Percentiles rank a stretch among this genome's conserved stretches.
These are phyloP conservation scores for Xiphophorus maculatus DNA, from an alignment of 2,113 vertebrate genomes.

Conservation along the genomic window DNA sequence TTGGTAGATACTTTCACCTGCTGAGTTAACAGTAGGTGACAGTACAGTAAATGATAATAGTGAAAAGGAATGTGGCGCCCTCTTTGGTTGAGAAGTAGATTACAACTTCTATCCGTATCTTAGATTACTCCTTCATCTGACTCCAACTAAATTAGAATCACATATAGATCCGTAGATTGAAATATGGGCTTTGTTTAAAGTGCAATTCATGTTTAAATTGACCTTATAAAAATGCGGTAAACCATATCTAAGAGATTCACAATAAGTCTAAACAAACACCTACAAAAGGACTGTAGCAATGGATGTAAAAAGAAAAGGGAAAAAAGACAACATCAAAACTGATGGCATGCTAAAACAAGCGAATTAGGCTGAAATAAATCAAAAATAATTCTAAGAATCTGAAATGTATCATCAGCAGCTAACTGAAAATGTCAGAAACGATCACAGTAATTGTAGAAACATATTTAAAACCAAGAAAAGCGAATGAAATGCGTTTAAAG, in stretches of 20 bases:
- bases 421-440: not conserved
- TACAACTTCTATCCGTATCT: not conserved
- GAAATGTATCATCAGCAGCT: not conserved
- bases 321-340: not conserved
- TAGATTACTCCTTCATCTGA: too few relatives aligned
- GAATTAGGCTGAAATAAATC: not conserved
- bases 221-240: too few relatives aligned
- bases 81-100: not conserved
- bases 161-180: too few relatives aligned
- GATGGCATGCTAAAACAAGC: not conserved
- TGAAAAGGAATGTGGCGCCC: not conserved
- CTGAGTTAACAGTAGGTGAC: not conserved
- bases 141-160: too few relatives aligned
- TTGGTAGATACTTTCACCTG: too few relatives aligned
- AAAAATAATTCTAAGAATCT: not conserved
- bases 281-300: too few relatives aligned
- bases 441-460: not conserved
- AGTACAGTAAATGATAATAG: too few relatives aligned
- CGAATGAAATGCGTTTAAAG: not conserved
- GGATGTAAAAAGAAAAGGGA: not conserved
- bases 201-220: too few relatives aligned
- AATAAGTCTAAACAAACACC: too few relatives aligned
- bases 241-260: too few relatives aligned
- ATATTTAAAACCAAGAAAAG: not conserved
- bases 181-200: too few relatives aligned